phyloP scores from a whole-genome alignment of 2,113 vertebrate species.

The Microcebus jonahi region DNA sequence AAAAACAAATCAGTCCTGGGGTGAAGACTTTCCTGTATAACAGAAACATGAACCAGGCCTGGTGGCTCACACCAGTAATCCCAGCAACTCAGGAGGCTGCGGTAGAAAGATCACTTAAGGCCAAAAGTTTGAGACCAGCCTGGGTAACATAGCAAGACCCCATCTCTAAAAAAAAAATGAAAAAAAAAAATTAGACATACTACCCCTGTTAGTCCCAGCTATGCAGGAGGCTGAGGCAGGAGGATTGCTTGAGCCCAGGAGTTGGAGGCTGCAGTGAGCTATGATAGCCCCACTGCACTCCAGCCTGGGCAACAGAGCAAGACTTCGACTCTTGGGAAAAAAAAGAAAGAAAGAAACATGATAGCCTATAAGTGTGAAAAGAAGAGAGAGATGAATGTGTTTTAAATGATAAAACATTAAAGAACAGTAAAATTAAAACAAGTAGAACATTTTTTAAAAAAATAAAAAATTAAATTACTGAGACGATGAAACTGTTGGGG shows the following conservation, averaged over 20 bases:
- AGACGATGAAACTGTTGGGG: background rate
- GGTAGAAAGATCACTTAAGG: no score
- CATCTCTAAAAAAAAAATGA: no score
- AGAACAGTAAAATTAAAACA: background rate
- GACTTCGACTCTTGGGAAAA: background rate
- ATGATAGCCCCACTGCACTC: no score
- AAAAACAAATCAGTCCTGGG: background rate
- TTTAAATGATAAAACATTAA: background rate
- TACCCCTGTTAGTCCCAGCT: no score
- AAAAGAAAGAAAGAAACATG: background rate
- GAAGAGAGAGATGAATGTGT: background rate
- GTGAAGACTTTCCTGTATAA: background rate
- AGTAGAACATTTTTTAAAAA: background rate
- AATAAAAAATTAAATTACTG: background rate
- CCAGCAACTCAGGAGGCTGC: no score
- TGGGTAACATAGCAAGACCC: no score
- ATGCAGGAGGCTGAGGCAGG: background rate
- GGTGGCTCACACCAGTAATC: background rate
- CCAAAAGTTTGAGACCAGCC: no score
- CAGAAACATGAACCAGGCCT: background rate
- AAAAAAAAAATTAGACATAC: no score
- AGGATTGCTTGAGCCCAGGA: background rate
- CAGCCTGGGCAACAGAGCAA: background rate
- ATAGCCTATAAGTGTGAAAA: background rate
- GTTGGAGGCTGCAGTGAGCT: background rate